phyloP scores from a whole-genome alignment of 2,797 vertebrate species.

The Chiroxiphia lanceolata region DNA sequence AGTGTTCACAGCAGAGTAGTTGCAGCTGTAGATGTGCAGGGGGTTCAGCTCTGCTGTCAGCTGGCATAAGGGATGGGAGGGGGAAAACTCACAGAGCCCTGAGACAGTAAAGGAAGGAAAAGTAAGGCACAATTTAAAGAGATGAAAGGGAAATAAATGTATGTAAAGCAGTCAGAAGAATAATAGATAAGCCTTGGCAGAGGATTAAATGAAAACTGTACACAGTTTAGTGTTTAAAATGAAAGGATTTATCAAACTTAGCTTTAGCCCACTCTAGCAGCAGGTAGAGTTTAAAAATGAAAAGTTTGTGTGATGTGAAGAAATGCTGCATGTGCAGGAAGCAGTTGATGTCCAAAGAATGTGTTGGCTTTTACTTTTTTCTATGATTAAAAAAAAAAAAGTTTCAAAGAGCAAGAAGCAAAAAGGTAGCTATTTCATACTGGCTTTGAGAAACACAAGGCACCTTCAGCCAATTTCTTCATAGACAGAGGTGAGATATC shows the following conservation, averaged over 20 bases:
- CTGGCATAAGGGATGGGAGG: background rate
- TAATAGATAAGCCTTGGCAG: conserved; percentile 36
- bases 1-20: background rate
- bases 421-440: background rate
- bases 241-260: conserved; percentile 38
- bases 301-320: conserved; percentile 16
- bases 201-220: conserved; percentile 54
- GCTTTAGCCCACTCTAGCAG: background rate
- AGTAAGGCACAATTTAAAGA: conserved; percentile 15
- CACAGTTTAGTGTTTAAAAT: conserved; percentile 37
- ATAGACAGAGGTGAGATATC: background rate
- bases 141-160: conserved; percentile 59
- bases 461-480: background rate
- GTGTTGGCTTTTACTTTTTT: background rate
- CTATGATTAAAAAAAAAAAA: background rate
- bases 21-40: background rate
- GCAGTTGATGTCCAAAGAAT: background rate
- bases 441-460: background rate
- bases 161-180: conserved; percentile 53
- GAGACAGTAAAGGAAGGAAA: background rate
- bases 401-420: background rate
- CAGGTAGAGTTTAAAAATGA: conserved; percentile 32
- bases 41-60: background rate
- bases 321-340: conserved; percentile 8
- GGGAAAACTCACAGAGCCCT: background rate